Evolutionary conservation across 2,113 vertebrate species (phyloP).

Genomic region (Pygathrix nemaeus): DNA sequence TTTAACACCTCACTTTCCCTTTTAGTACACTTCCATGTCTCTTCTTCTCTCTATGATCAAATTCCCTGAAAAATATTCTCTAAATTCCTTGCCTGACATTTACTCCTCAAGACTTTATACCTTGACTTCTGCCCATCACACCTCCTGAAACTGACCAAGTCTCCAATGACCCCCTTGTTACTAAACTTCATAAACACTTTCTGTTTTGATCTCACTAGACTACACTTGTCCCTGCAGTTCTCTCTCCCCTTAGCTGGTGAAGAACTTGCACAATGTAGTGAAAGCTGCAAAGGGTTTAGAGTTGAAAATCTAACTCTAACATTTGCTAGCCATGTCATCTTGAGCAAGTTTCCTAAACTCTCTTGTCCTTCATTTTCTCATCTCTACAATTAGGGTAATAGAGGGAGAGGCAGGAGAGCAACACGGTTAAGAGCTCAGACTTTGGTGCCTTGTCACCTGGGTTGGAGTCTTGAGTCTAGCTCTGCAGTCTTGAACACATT

Average conservation of each 20-base stretch:
- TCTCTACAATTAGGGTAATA: not conserved
- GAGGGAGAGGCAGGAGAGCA: not conserved
- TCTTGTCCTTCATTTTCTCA: not conserved
- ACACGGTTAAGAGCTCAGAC: fast-evolving
- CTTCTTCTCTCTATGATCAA: not conserved
- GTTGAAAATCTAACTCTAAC: not conserved
- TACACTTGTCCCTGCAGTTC: not conserved
- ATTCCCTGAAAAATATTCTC: not conserved
- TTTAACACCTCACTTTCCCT: not conserved
- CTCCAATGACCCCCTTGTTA: fast-evolving
- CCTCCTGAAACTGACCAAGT: not conserved
- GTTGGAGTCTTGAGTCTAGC: not conserved
- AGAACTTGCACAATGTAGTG: not conserved
- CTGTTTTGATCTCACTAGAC: not conserved
- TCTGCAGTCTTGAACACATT: not conserved
- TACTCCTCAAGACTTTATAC: not conserved
- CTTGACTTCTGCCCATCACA: not conserved
- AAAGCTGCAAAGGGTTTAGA: not conserved
- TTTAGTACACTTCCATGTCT: not conserved
- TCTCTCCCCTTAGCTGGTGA: not conserved
- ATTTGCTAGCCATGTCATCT: not conserved
- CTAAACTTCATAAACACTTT: not conserved
- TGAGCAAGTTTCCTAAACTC: not conserved
- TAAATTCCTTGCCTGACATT: not conserved
- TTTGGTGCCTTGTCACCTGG: not conserved